Percentiles rank a stretch among this genome's conserved stretches.
Evolutionary conservation across 2,888 invertebrate genomes (phyloP).

Genomic region (Eledona agricola): DNA sequence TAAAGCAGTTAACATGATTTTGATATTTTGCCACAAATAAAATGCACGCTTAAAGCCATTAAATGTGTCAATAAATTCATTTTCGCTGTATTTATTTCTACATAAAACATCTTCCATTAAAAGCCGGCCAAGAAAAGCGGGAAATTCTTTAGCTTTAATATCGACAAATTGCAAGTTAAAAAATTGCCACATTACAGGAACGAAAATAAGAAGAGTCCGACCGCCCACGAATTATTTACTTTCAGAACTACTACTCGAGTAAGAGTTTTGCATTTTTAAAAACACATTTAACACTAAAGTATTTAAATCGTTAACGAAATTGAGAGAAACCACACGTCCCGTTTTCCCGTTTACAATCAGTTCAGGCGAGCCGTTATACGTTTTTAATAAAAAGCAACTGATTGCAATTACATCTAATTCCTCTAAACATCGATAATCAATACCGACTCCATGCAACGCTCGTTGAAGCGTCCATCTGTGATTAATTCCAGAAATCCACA

Average conservation of each 20-base stretch:
- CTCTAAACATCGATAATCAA: too few species aligned
- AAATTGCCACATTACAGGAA: too few species aligned
- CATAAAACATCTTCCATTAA: conserved; percentile 10
- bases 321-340: too few species aligned
- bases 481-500: too few species aligned
- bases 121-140: conserved; percentile 5
- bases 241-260: conserved; percentile 6
- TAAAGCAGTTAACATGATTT: conserved; percentile 26
- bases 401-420: too few species aligned
- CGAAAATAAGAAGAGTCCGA: too few species aligned
- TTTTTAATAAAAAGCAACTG: too few species aligned
- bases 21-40: conserved; percentile 31
- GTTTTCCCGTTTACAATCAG: too few species aligned
- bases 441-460: too few species aligned
- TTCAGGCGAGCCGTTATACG: too few species aligned
- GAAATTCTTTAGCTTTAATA: conserved; percentile 2
- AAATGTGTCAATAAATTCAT: conserved; percentile 29
- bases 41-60: conserved; percentile 28
- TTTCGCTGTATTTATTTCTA: conserved; percentile 13
- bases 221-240: conserved; percentile 20
- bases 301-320: too few species aligned
- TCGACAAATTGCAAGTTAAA: conserved; percentile 6
- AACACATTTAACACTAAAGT: conserved; percentile 12
- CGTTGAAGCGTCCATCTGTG: too few species aligned
- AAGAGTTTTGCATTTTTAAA: conserved; percentile 11